Evolutionary conservation across 2,113 vertebrate genomes (phyloP).

Genomic region (Naja naja): DNA sequence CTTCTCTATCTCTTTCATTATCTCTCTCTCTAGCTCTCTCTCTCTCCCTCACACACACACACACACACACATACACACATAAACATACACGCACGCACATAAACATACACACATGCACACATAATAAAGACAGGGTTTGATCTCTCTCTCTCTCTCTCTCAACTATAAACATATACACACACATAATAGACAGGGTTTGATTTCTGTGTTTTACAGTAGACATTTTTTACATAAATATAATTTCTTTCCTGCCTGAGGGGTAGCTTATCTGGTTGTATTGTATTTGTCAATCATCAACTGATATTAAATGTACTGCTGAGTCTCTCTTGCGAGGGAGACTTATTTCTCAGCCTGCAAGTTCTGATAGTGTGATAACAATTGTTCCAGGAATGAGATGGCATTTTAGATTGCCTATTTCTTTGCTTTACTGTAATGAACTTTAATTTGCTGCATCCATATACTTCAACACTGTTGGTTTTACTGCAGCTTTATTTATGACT

Average conservation of each 20-base stretch:
- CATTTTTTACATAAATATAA: neutral
- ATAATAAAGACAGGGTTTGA: neutral
- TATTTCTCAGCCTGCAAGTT: neutral
- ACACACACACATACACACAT: neutral
- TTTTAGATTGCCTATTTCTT: neutral
- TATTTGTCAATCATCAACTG: neutral
- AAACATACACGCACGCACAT: too few relatives aligned
- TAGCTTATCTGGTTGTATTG: neutral
- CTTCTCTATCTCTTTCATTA: neutral
- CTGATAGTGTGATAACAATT: neutral
- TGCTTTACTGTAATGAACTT: neutral
- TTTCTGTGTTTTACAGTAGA: neutral
- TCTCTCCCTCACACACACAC: too few relatives aligned
- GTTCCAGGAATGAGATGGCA: neutral
- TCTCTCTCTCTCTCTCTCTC: too few relatives aligned
- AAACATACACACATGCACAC: neutral
- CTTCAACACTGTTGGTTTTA: neutral
- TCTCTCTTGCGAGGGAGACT: neutral
- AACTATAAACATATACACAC: neutral
- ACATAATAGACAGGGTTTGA: neutral
- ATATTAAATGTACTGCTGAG: neutral
- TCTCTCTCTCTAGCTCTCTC: neutral
- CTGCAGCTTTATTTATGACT: neutral
- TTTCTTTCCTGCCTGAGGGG: neutral
- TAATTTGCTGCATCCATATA: neutral